Conservation (phyloP, 2,888 invertebrate genomes). For the Platycheirus albimanus region DNA sequence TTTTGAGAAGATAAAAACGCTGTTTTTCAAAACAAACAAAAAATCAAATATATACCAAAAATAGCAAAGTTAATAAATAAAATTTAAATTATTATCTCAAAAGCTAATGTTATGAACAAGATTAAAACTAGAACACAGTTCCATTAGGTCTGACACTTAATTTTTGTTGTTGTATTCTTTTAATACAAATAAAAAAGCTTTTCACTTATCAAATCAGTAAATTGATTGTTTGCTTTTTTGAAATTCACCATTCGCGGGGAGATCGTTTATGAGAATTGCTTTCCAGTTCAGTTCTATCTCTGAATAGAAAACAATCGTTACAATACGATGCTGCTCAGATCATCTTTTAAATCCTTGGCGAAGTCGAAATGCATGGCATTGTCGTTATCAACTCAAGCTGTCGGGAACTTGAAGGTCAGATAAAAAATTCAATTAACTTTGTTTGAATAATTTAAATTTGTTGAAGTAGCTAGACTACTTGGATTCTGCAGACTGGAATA, state of each 20-base stretch:
- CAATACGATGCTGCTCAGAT: not conserved
- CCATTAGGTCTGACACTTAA: too few species aligned
- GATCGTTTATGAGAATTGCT: not conserved
- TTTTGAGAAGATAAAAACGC: too few species aligned
- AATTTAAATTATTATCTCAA: too few species aligned
- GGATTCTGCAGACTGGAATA: slow-evolving; percentile 74
- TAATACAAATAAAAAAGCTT: not conserved
- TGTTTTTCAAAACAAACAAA: too few species aligned
- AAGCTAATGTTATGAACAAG: too few species aligned
- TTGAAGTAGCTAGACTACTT: too few species aligned
- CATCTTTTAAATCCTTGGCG: not conserved
- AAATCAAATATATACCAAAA: too few species aligned
- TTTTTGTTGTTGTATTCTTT: too few species aligned
- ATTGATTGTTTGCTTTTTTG: not conserved
- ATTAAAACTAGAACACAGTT: too few species aligned
- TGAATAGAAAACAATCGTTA: not conserved
- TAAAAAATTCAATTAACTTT: not conserved
- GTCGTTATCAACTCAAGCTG: slow-evolving; percentile 27
- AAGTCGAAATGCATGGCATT: not conserved
- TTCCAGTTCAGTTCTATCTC: not conserved
- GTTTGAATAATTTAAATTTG: not conserved
- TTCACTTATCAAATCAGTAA: not conserved
- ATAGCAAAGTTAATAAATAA: too few species aligned
- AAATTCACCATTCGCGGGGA: not conserved
- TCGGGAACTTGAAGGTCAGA: slow-evolving; percentile 32